A percentile compares a stretch with the other conserved stretches of the same genome.
These are phyloP conservation scores for Philopedon plagiatum DNA, from an alignment of 2,888 invertebrate species.

Conservation along the genomic window DNA sequence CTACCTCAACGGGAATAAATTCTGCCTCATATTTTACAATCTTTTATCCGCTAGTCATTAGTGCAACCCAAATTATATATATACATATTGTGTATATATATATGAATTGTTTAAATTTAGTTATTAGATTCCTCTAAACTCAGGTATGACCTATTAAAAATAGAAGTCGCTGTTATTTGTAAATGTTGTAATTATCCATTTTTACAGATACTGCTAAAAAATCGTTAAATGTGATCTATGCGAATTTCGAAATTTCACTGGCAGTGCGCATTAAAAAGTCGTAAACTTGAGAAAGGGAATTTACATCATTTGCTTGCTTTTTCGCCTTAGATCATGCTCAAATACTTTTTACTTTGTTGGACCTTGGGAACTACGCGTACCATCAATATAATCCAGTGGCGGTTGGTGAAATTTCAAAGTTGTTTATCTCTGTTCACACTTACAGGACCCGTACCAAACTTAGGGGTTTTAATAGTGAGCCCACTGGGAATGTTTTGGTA, in stretches of 20 bases:
- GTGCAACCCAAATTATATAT: constrained; percentile 56
- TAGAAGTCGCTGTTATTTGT: constrained; percentile 4
- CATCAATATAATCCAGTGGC: too few relatives aligned
- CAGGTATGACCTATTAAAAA: constrained; percentile 49
- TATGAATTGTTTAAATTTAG: constrained; percentile 46
- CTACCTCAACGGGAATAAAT: constrained; percentile 58
- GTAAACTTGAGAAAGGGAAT: too few relatives aligned
- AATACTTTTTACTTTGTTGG: too few relatives aligned
- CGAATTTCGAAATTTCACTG: not conserved
- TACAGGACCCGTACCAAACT: too few relatives aligned
- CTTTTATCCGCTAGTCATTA: constrained; percentile 63
- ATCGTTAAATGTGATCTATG: not conserved
- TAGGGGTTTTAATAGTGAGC: too few relatives aligned
- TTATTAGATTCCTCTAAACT: constrained; percentile 55
- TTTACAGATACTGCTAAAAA: not conserved
- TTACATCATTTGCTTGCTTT: too few relatives aligned
- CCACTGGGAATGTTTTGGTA: too few relatives aligned
- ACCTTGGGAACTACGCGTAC: too few relatives aligned
- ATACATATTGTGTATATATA: not conserved
- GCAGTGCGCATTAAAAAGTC: too few relatives aligned
- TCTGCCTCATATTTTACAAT: constrained; percentile 61
- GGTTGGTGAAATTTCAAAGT: too few relatives aligned
- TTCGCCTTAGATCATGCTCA: too few relatives aligned
- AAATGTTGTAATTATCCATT: not conserved
- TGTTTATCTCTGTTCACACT: too few relatives aligned